phyloP scores from a whole-genome alignment of 2,797 vertebrate species.

The Paratrypauchen microcephalus region DNA sequence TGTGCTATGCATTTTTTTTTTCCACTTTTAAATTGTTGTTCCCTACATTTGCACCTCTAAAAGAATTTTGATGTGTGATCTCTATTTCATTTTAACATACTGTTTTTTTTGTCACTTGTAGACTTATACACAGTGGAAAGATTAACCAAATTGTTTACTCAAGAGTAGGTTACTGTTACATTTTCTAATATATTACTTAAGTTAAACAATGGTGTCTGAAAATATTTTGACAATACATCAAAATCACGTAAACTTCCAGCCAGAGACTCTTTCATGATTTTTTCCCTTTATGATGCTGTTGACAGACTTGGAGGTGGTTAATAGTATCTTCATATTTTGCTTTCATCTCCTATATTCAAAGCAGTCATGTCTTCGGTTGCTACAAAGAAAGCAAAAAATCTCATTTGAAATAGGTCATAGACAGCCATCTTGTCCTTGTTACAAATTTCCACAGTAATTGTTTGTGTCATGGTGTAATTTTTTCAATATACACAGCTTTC shows the following conservation, averaged over 20 bases:
- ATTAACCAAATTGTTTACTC: too few species aligned
- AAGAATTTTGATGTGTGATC: too few species aligned
- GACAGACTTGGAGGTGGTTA: constrained; percentile 49
- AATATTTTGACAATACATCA: not conserved
- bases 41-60: too few species aligned
- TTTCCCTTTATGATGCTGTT: constrained; percentile 31
- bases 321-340: constrained; percentile 56
- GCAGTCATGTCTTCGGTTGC: constrained; percentile 26
- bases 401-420: constrained; percentile 66
- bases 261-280: constrained; percentile 45
- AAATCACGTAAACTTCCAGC: constrained; percentile 19
- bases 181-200: too few species aligned
- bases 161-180: too few species aligned
- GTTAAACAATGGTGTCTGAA: too few species aligned
- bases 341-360: constrained; percentile 44
- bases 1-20: too few species aligned
- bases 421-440: constrained; percentile 73
- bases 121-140: too few species aligned
- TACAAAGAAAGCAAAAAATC: constrained; percentile 50
- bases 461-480: constrained; percentile 73
- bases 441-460: constrained; percentile 68
- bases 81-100: too few species aligned
- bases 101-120: too few species aligned
- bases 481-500: constrained; percentile 68
- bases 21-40: too few species aligned